These are phyloP conservation scores for Pseudorhiza aurosa DNA, from an alignment of 30 jellyfish, hydroid and myxozoan genomes.

Conservation along the genomic window DNA sequence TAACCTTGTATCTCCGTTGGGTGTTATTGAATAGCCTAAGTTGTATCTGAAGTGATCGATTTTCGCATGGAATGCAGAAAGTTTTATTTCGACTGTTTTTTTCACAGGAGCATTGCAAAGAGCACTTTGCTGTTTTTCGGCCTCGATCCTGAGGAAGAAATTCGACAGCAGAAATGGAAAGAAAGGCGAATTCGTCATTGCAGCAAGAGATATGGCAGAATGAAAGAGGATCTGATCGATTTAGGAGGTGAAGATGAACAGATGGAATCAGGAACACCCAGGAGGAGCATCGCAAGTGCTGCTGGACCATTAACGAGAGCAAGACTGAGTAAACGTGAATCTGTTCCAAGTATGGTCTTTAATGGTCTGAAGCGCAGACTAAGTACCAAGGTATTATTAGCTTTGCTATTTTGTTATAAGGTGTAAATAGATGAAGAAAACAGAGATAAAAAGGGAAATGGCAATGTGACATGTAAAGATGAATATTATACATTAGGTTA, in stretches of 20 bases:
- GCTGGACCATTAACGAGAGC: conserved; percentile 18
- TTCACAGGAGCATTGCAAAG: conserved; percentile 67
- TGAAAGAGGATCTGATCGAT: conserved; percentile 60
- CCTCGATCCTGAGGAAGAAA: conserved; percentile 37
- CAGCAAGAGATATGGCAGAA: conserved; percentile 63
- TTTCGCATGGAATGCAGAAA: no score
- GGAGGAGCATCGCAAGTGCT: conserved; percentile 49
- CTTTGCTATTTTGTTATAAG: neutral
- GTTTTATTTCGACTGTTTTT: no score
- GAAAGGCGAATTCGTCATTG: conserved; percentile 77
- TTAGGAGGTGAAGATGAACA: conserved; percentile 13
- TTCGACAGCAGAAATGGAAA: conserved; percentile 68
- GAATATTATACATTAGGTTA: no score
- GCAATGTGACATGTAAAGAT: no score
- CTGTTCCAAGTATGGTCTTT: conserved; percentile 78
- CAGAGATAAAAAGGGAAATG: no score
- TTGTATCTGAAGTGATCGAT: no score
- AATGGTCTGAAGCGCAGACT: conserved; percentile 61
- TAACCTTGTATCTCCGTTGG: no score
- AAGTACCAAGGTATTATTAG: conserved; percentile 73
- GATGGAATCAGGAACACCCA: conserved; percentile 35
- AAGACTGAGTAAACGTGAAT: conserved; percentile 65
- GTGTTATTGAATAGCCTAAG: no score
- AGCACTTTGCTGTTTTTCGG: conserved; percentile 67
- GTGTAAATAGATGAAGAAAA: neutral